Percentiles rank a stretch among this genome's conserved stretches.
phyloP scores from a whole-genome alignment of 2,113 vertebrate species.

The Misgurnus mizolepis region DNA sequence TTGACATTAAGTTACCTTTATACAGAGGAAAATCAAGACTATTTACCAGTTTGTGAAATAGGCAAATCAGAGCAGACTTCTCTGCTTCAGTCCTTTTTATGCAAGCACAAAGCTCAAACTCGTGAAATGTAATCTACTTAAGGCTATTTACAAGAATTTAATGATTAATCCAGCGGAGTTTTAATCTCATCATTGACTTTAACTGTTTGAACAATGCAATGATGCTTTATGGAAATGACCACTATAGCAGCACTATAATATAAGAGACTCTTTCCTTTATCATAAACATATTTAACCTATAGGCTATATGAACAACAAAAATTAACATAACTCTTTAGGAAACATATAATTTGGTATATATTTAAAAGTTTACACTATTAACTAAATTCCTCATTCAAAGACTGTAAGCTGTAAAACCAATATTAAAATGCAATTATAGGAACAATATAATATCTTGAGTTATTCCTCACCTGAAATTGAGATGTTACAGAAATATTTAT shows the following conservation, averaged over 20 bases:
- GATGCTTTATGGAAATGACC: background rate
- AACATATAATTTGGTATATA: background rate
- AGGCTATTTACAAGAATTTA: conserved; percentile 11
- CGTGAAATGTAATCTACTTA: too few relatives aligned
- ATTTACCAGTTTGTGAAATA: conserved; percentile 29
- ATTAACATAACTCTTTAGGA: background rate
- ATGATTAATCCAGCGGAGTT: conserved; percentile 30
- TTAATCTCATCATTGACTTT: conserved; percentile 44
- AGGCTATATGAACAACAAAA: background rate
- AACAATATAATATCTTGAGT: too few relatives aligned
- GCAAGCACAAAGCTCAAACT: background rate
- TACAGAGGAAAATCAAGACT: background rate
- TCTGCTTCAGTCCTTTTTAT: background rate
- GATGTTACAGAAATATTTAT: too few relatives aligned
- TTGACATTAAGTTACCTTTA: background rate
- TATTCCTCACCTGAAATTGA: too few relatives aligned
- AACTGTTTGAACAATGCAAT: background rate
- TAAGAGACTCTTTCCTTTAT: background rate
- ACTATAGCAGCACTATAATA: background rate
- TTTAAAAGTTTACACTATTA: too few relatives aligned
- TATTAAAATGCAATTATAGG: too few relatives aligned
- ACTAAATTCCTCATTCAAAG: conserved; percentile 7
- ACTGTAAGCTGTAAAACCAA: background rate
- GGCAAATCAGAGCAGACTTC: background rate
- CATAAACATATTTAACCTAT: background rate